Evolutionary conservation across 2,113 vertebrate species (phyloP).

Genomic region (Solea solea): DNA sequence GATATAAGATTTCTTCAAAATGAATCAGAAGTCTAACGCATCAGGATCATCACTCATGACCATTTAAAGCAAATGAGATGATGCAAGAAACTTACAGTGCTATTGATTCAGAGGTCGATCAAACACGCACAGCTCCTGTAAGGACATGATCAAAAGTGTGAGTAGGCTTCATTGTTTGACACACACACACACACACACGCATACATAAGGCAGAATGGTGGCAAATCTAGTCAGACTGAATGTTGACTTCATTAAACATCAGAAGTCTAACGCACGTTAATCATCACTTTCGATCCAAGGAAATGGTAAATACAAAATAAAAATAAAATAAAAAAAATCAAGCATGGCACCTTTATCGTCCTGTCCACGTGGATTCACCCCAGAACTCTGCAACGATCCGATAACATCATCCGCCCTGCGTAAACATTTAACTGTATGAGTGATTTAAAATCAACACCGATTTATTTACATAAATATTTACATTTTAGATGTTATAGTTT

Average conservation of each 20-base stretch:
- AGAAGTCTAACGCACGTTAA: conserved; percentile 75
- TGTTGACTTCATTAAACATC: conserved; percentile 62
- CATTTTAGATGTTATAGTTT: fast-evolving
- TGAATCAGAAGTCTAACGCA: conserved; percentile 71
- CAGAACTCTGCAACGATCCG: neutral
- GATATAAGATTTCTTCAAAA: conserved; percentile 45
- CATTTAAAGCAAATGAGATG: neutral
- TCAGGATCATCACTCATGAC: conserved; percentile 50
- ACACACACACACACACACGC: neutral
- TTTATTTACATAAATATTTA: neutral
- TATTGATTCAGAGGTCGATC: neutral
- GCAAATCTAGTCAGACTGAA: conserved; percentile 31
- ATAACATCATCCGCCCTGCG: neutral
- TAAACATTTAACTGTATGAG: neutral
- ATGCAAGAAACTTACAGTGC: conserved; percentile 6
- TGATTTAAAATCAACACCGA: too few species aligned
- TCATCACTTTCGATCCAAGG: conserved; percentile 50
- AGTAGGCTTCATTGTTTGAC: neutral
- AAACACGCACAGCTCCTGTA: neutral
- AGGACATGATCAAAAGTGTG: neutral
- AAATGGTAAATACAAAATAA: neutral
- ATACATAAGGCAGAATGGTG: neutral
- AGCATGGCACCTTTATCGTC: neutral
- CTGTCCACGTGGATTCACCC: conserved; percentile 20
- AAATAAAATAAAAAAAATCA: neutral